Evolutionary conservation across 2,797 vertebrate species (phyloP), one percentile per base, ranked within the genome.

Genomic region (Acipenser oxyrinchus): DNA sequence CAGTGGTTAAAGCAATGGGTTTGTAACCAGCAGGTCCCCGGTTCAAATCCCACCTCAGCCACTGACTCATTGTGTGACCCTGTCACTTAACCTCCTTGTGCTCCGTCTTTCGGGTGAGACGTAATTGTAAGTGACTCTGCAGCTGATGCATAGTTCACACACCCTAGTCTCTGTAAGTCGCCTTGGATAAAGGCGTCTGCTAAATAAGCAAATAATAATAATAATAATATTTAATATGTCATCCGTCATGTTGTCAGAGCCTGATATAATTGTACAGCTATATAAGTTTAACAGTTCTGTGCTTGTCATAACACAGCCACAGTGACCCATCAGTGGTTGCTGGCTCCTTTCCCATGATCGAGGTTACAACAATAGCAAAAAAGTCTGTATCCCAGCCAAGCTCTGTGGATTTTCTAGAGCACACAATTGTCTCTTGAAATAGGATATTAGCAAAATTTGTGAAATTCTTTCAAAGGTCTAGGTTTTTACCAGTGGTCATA

Each of bases 361-460:
- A 66, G 51, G 23, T 15, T 52, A 12, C 67, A 58, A 48, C 60
- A 62, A 62, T 37, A 37, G 3, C 60, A 62, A 58, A 23, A 62
- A 48, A 48, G 18, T 37, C 8, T 48, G 8, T 48, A 62, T 13
- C 18, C 60, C 18, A 3, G 60, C 60, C 60, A 62, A 62, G 60
- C 48, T 37, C 60, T 18, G 8, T 62, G 60, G 60, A 62, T 62
- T 7, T 62, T 62, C 18, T 9, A 48, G 3, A 48, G 4, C 13
- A 9, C 60, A 10, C 10, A 18, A 62, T 64, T 6, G 48, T 66
- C 68, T 62, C 57, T 10, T 64, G 52, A 62, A 68, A 10, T 71
- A 64, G 69, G 60, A 71, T 73, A 72, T 71, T 67, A 49, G 69
- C 57, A 53, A 64, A 50, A 73, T 71, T 65, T 70, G 71, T 67